phyloP scores from a whole-genome alignment of 2,113 vertebrate species.

The Corythoichthys intestinalis region DNA sequence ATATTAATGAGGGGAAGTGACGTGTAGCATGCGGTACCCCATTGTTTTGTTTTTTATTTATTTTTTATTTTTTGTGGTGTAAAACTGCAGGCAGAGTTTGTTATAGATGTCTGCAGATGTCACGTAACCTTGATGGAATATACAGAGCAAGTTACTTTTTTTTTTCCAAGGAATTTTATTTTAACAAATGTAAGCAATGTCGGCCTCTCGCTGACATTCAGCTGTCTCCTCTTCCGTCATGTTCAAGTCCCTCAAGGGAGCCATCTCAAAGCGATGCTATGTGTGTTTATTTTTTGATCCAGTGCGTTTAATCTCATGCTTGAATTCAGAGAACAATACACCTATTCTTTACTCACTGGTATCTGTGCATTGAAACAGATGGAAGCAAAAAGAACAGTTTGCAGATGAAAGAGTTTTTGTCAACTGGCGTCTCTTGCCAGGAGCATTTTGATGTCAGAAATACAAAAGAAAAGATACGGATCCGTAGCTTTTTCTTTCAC shows the following conservation, averaged over 20 bases:
- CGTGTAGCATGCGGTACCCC: too few species aligned
- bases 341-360: slow-evolving; percentile 38
- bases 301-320: slow-evolving; percentile 14
- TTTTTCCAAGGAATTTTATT: slow-evolving; percentile 29
- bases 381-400: slow-evolving; percentile 31
- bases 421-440: slow-evolving; percentile 25
- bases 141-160: slow-evolving; percentile 26
- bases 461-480: slow-evolving; percentile 1
- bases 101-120: background rate
- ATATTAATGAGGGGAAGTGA: too few species aligned
- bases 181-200: slow-evolving; percentile 11
- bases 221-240: slow-evolving; percentile 18
- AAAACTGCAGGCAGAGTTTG: background rate
- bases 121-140: slow-evolving; percentile 39
- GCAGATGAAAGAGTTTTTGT: slow-evolving; percentile 27
- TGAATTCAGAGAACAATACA: slow-evolving; percentile 31
- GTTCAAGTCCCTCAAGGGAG: slow-evolving; percentile 19
- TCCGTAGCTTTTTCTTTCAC: background rate
- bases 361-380: slow-evolving; percentile 31
- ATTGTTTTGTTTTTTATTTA: background rate
- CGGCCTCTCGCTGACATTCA: slow-evolving; percentile 24
- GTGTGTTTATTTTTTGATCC: slow-evolving; percentile 18
- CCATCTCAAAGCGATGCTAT: slow-evolving; percentile 7
- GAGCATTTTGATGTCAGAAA: slow-evolving; percentile 24
- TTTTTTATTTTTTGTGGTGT: background rate